Evolutionary conservation across 1,140 invertebrate genomes (phyloP).

Genomic region (Cherax destructor): DNA sequence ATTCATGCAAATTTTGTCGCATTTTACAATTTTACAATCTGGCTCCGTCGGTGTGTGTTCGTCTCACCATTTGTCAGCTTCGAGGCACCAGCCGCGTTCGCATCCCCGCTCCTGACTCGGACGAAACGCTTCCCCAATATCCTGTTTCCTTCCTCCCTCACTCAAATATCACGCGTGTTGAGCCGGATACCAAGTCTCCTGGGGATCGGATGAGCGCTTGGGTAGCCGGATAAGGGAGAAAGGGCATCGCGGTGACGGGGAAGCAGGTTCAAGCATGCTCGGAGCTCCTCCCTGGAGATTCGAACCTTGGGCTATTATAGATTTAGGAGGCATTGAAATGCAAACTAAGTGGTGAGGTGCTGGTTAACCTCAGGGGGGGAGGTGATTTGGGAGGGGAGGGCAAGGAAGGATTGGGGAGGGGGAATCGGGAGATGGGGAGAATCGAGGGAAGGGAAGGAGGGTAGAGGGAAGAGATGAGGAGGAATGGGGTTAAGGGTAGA

Average conservation of each 20-base stretch:
- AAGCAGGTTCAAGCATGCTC: no score
- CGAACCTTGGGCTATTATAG: slow-evolving; percentile 24
- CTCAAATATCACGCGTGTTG: no score
- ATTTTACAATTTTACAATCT: slow-evolving; percentile 52
- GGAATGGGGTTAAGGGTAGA: no score
- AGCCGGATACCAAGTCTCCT: no score
- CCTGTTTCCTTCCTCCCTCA: neutral
- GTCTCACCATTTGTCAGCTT: slow-evolving; percentile 41
- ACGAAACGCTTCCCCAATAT: neutral
- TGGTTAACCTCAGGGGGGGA: slow-evolving; percentile 6
- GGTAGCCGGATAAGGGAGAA: no score
- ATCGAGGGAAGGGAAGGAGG: neutral
- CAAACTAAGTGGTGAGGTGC: slow-evolving; percentile 40
- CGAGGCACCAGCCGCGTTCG: slow-evolving; percentile 22
- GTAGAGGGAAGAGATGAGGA: neutral
- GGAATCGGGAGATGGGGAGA: neutral
- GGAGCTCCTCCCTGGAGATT: neutral
- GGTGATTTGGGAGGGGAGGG: slow-evolving; percentile 14
- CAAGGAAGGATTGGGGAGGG: neutral
- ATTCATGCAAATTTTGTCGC: slow-evolving; percentile 51
- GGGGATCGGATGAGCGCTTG: no score
- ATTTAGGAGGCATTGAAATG: slow-evolving; percentile 50
- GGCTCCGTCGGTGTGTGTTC: slow-evolving; percentile 38
- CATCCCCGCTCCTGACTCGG: neutral
- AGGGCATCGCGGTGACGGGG: no score